Conservation (phyloP, 2,113 vertebrate species). For the Oreocharis arfaki region DNA sequence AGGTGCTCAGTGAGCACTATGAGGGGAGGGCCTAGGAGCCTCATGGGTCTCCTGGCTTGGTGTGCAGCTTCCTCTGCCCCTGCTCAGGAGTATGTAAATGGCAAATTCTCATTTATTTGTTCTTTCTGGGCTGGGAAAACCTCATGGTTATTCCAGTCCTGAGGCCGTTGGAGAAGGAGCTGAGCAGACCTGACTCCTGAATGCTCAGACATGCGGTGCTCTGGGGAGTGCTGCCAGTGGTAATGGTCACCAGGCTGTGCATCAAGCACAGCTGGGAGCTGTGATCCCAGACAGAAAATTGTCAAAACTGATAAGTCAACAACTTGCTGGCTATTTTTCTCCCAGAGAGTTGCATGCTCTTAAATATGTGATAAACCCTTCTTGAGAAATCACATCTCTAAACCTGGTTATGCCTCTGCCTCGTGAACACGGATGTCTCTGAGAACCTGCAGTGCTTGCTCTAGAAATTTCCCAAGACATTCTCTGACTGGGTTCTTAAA, state of each 20-base stretch:
- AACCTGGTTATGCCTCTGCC: neutral
- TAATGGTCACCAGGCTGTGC: neutral
- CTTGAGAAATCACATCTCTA: neutral
- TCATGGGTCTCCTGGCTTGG: neutral
- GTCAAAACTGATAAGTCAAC: neutral
- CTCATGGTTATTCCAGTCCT: neutral
- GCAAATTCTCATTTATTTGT: neutral
- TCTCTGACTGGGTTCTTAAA: neutral
- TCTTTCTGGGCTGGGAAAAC: neutral
- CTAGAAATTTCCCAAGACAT: neutral
- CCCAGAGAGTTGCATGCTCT: neutral
- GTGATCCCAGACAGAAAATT: neutral
- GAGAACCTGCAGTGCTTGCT: neutral
- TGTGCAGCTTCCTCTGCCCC: neutral
- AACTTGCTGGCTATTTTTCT: neutral
- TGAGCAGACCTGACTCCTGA: neutral
- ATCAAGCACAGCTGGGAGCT: neutral
- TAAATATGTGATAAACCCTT: neutral
- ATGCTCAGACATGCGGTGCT: fast-evolving
- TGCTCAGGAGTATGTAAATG: neutral
- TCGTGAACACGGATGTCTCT: neutral
- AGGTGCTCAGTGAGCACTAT: neutral
- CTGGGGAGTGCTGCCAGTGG: neutral
- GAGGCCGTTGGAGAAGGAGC: neutral
- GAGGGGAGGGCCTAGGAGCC: neutral